Percentiles rank a stretch among this genome's conserved stretches.
Evolutionary conservation across 2,113 vertebrate species (phyloP).

Genomic region (Danionella cerebrum): DNA sequence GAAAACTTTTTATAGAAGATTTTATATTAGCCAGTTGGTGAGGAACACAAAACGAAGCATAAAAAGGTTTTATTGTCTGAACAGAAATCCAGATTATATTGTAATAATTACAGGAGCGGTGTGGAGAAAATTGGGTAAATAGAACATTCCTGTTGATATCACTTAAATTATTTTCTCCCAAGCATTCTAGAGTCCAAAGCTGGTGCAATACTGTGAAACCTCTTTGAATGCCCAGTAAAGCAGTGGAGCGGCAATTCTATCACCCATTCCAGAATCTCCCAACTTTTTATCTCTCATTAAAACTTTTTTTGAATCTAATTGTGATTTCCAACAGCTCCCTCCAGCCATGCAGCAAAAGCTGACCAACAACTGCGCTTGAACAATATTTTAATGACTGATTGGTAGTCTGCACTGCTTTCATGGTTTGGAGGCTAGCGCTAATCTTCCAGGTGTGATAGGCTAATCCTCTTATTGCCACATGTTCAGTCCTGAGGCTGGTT

Average conservation of each 20-base stretch:
- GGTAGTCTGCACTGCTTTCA: background rate
- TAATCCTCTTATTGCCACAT: constrained; percentile 40
- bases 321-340: background rate
- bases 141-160: too few relatives aligned
- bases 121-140: too few relatives aligned
- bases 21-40: too few relatives aligned
- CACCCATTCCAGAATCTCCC: background rate
- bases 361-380: background rate
- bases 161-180: too few relatives aligned
- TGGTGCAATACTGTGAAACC: constrained; percentile 9
- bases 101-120: too few relatives aligned
- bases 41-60: too few relatives aligned
- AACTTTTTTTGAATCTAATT: background rate
- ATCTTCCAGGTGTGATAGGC: constrained; percentile 2
- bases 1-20: too few relatives aligned
- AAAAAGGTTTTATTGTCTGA: too few relatives aligned
- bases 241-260: background rate
- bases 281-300: background rate
- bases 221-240: background rate
- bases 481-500: constrained; percentile 27
- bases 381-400: background rate
- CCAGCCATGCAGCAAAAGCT: background rate
- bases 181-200: background rate
- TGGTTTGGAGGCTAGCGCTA: background rate
- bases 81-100: too few relatives aligned